Percentiles rank a stretch among this genome's conserved stretches.
Conservation (phyloP, 1,140 invertebrate genomes). For the Drosophila nigrodunni region DNA sequence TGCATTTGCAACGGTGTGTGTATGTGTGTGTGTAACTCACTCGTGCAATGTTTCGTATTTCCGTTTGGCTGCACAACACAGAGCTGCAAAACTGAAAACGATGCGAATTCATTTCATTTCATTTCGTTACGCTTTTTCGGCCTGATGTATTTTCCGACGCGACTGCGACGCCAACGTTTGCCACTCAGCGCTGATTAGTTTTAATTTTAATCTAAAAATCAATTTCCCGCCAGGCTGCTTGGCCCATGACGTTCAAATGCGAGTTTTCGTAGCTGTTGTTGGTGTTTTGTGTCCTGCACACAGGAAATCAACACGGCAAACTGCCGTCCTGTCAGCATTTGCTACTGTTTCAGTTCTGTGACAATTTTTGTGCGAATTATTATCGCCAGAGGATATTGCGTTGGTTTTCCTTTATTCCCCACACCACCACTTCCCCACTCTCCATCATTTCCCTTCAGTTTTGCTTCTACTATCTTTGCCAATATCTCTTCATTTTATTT, state of each 20-base stretch:
- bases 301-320: conserved; percentile 79
- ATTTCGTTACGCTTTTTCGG: conserved; percentile 81
- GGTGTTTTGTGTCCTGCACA: conserved; percentile 76
- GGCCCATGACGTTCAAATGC: conserved; percentile 14
- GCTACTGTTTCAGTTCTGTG: conserved; percentile 45
- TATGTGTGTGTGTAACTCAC: conserved; percentile 16
- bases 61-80: conserved; percentile 72
- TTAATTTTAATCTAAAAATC: conserved; percentile 84
- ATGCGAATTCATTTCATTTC: conserved; percentile 78
- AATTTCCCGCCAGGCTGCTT: conserved; percentile 72
- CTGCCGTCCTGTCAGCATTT: conserved; percentile 44
- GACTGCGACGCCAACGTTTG: conserved; percentile 42
- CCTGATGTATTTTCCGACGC: conserved; percentile 67
- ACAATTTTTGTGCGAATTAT: conserved; percentile 74
- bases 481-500: conserved; percentile 49
- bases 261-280: conserved; percentile 7
- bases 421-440: background rate
- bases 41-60: conserved; percentile 66
- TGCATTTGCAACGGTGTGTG: conserved; percentile 46
- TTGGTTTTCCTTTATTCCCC: conserved; percentile 40
- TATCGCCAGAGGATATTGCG: conserved; percentile 78
- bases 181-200: conserved; percentile 83
- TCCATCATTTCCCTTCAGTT: background rate
- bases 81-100: conserved; percentile 41
- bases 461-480: conserved; percentile 26